Evolutionary conservation across 1,140 invertebrate genomes (phyloP), one percentile per base, ranked within the genome.

Genomic region (Neodiprion pinetum): DNA sequence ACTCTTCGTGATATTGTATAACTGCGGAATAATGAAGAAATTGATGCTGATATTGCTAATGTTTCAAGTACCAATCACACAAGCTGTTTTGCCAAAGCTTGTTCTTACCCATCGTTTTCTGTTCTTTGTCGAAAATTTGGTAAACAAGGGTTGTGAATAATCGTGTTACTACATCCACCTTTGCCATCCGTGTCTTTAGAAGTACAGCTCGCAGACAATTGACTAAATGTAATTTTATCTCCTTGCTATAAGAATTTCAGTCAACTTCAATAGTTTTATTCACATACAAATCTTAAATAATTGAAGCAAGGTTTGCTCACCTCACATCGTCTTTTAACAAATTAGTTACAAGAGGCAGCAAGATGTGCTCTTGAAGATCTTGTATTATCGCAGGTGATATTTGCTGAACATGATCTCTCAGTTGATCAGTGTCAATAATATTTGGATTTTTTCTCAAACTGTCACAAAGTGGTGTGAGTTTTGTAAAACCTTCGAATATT

Each of bases 391-490:
- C 82, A 68, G 78, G 80, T 7, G 88, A 84, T 49, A 89, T 76
- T 7, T 84, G 84, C 50, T 80, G 76, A 1, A 88, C 80, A 11
- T 80, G 65, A 8, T 78, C 71, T 1, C 76, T 72, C 70, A 90
- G 85, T 49, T 82, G 68, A 14, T 67, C 61, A 40, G 89, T 79
- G 73, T 80, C 85, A 12, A 88, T 79, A 9, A 79, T 78, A 65
- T 81, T 84, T 0, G 90, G 90, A 72, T 84, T 78, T 67, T 87
- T 83, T 77, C 90, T 85, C 48, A 91, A 81, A 48, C 80, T 76
- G 78, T 91, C 89, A 71, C 90, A 91, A 49, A 90, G 71, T 9
- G 89, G 90, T 78, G 91, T 91, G 48, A 91, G 81, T n/a, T 76
- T 77, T 11, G 82, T 77, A 83, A 91, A 91, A 67, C 82, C 84